Base-by-base conservation (phyloP, 2,888 invertebrate genomes). In the Holacanthella duospinosa region DNA sequence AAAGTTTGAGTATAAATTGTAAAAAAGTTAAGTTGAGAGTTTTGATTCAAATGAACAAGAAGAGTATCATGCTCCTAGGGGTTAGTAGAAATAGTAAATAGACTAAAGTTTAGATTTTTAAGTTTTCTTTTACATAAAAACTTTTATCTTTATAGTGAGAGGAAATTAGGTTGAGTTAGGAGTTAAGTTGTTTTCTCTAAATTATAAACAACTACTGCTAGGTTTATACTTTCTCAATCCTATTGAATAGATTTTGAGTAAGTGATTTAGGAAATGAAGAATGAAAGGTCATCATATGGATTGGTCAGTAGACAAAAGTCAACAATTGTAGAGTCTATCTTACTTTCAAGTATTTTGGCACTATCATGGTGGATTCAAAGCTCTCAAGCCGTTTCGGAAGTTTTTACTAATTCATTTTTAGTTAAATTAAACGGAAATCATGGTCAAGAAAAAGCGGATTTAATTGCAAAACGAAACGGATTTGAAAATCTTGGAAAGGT, bases 361-460 rank as follows among this genome's bases (percentile, higher is more conserved):
- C 36, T 36, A 36, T 36, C 16, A 36, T 36, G 9, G 6, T 36
- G 6, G 36, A 36, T 36, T 9, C 36, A 36, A 36, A 36, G 36
- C 36, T 36, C 48, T n/a, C 16, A 61, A 28, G 75, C 74, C 63
- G 74, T 72, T 57, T 75, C 75, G 73, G 86, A 91, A 77, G 86
- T 97, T 74, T 93, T 93, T 82, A 96, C 95, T 77, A 96, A 95
- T 80, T 88, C 91, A 63, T 97, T 97, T 82, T 83, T 93, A 77
- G 95, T 97, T 74, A 85, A 87, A 74, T 87, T 95, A 79, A 86
- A 85, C 76, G 83, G 88, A 73, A 86, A 88, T 68, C 85, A 89
- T 66, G 86, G 85, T 64, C 85, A 83, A 73, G 82, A 85, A 25
- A 82, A 87, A 75, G 96, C 93, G 60, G 86, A 86, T 76, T 79